These are phyloP conservation scores for Cyclophora punctaria DNA, from an alignment of 2,888 invertebrate species.

Conservation along the genomic window DNA sequence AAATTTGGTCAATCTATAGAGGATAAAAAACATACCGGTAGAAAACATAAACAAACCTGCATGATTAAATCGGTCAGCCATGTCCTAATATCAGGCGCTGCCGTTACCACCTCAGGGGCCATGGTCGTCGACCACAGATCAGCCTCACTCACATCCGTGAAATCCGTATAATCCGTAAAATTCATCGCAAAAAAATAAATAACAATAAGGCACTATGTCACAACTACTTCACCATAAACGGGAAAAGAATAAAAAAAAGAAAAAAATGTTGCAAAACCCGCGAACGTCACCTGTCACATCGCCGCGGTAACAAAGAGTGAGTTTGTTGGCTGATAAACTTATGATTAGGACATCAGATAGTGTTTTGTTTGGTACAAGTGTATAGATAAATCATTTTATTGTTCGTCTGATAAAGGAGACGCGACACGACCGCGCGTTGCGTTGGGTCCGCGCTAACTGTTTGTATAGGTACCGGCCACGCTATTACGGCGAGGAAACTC, in stretches of 20 bases:
- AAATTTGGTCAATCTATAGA: no score
- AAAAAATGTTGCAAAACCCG: conserved; percentile 14
- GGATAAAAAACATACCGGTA: no score
- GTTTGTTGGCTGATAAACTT: conserved; percentile 37
- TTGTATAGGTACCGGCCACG: not conserved
- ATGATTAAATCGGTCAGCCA: conserved; percentile 51
- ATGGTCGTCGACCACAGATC: conserved; percentile 19
- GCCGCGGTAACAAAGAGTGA: conserved; percentile 23
- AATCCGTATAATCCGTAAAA: conserved; percentile 31
- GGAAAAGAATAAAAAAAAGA: conserved; percentile 13
- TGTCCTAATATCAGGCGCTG: conserved; percentile 39
- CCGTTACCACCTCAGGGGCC: conserved; percentile 28
- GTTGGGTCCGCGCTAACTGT: conserved; percentile 30
- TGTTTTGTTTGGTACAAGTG: conserved; percentile 26
- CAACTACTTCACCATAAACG: conserved; percentile 15
- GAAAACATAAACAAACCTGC: conserved; percentile 40
- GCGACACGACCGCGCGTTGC: conserved; percentile 40
- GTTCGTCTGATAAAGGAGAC: conserved; percentile 8
- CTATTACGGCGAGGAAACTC: not conserved
- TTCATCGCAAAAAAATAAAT: conserved; percentile 34
- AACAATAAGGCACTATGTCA: conserved; percentile 7
- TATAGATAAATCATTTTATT: conserved; percentile 15
- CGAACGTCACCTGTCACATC: conserved; percentile 31
- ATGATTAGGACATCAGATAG: conserved; percentile 45
- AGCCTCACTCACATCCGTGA: conserved; percentile 5